Conservation (phyloP, 2,888 invertebrate species). For the Opisthograptis luteolata region DNA sequence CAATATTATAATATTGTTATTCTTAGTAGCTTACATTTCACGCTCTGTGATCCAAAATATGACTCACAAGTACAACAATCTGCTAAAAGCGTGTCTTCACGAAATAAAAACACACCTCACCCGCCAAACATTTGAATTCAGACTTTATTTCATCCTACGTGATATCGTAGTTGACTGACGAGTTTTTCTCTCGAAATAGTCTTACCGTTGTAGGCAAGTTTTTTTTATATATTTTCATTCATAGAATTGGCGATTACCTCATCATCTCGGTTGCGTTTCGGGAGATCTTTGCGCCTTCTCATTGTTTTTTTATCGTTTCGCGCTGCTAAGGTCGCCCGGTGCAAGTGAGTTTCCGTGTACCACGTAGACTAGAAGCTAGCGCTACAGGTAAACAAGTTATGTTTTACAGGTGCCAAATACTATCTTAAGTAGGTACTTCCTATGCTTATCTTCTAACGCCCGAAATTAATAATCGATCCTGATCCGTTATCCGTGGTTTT, state of each 20-base stretch:
- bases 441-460: too few species aligned
- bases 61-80: slow-evolving; percentile 65
- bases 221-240: slow-evolving; percentile 63
- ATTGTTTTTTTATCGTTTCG: slow-evolving; percentile 48
- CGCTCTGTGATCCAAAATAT: slow-evolving; percentile 57
- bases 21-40: slow-evolving; percentile 38
- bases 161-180: slow-evolving; percentile 17
- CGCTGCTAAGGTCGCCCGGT: slow-evolving; percentile 51
- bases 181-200: slow-evolving; percentile 22
- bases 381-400: slow-evolving; percentile 1
- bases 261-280: slow-evolving; percentile 59
- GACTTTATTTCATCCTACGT: slow-evolving; percentile 8
- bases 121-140: slow-evolving; percentile 12
- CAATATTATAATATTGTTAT: too few species aligned
- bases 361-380: slow-evolving; percentile 31
- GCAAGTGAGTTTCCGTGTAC: slow-evolving; percentile 40
- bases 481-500: too few species aligned
- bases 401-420: background rate
- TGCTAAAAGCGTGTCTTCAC: slow-evolving; percentile 45
- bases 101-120: slow-evolving; percentile 37
- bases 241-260: slow-evolving; percentile 67
- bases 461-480: too few species aligned
- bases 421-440: too few species aligned
- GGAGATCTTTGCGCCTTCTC: slow-evolving; percentile 36
- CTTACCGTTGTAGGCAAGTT: slow-evolving; percentile 47